Evolutionary conservation across 2,113 vertebrate genomes (phyloP), one percentile per base, ranked within the genome.

Genomic region (Rhagologus leucostigma): DNA sequence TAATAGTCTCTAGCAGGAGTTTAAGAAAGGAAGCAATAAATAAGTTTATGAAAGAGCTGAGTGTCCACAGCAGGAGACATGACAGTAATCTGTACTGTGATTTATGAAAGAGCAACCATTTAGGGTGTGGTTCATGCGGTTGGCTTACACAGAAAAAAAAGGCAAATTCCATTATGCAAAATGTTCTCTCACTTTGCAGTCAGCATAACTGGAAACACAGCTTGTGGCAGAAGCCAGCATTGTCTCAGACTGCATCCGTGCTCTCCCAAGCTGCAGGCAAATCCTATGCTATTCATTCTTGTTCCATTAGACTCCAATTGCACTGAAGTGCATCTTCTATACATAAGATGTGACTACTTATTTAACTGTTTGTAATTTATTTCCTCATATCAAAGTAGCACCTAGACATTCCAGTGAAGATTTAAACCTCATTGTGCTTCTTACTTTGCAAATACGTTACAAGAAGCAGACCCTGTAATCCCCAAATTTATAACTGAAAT

Each of bases 241-340:
- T 94, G 69, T 73, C 52, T 93, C 74, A 95, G 81, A 47, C 33
- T 62, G 44, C 41, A 92, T 68, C 37, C 8, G 1, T 89, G 16
- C 73, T 78, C 81, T 89, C 81, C 74, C 74, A 95, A 32, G 62
- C 81, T 94, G 41, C 89, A 85, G 70, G 50, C 65, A 87, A 95
- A 91, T 89, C 41, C 84, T 84, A 65, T 65, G 53, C 32, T 71
- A 65, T 79, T 91, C 42, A 76, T 82, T 89, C 67, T 79, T 87
- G 13, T 65, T 94, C 46, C 69, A 75, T 84, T 71, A 78, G 47
- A 80, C 19, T 69, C 11, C 56, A 90, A 84, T 35, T 37, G 16
- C n/a, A 52, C 30, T 81, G 5, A 83, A 74, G 39, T n/a, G 16
- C 55, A 75, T 63, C 27, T 89, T 78, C 84, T 70, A 59, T 13